Percentiles rank a stretch among this genome's conserved stretches.
phyloP scores from a whole-genome alignment of 2,888 invertebrate genomes.

The Trisateles emortualis region DNA sequence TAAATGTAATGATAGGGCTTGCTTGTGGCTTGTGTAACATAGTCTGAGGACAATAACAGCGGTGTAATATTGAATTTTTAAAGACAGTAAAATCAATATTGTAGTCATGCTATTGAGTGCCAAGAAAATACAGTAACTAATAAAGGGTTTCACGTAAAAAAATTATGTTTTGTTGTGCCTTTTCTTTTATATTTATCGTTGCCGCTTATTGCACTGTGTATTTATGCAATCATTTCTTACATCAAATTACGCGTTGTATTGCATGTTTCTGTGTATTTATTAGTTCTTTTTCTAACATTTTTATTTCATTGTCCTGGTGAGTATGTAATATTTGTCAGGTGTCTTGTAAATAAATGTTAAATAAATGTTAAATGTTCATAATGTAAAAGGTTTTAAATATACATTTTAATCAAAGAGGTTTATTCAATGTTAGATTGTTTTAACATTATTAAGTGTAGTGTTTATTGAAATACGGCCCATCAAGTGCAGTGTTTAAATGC shows the following conservation, averaged over 20 bases:
- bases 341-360: too few species aligned
- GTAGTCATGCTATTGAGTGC: conserved; percentile 13
- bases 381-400: too few species aligned
- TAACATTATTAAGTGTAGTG: too few species aligned
- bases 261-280: neutral
- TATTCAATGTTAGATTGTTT: too few species aligned
- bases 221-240: neutral
- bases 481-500: too few species aligned
- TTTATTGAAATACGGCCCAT: too few species aligned
- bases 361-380: too few species aligned
- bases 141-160: conserved; percentile 8
- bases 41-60: neutral
- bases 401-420: too few species aligned
- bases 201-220: neutral
- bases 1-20: conserved; percentile 17
- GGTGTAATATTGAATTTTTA: conserved; percentile 26
- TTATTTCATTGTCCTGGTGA: too few species aligned
- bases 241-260: neutral
- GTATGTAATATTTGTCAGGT: too few species aligned
- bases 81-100: conserved; percentile 19
- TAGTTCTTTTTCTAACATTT: neutral
- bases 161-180: conserved; percentile 9
- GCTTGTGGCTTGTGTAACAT: conserved; percentile 1
- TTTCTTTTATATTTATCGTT: conserved; percentile 8
- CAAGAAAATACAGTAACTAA: conserved; percentile 9